Percentiles rank a stretch among this genome's conserved stretches.
Conservation (phyloP, 2,113 vertebrate genomes). For the Podiceps cristatus region DNA sequence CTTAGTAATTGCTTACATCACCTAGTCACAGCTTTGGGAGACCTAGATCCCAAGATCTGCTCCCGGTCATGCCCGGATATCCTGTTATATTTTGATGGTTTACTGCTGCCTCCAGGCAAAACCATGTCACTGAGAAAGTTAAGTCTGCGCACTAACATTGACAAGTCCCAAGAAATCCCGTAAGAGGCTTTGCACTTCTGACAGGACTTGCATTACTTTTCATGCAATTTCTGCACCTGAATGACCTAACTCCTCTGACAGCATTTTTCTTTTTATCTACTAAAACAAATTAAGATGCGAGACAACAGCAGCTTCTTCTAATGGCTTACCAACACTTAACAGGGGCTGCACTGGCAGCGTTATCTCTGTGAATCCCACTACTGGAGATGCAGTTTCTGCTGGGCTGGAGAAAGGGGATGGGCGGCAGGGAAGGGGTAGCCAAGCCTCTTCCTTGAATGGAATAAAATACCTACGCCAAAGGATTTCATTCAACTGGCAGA, state of each 20-base stretch:
- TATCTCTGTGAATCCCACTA: background rate
- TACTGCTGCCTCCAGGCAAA: constrained; percentile 30
- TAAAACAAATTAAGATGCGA: background rate
- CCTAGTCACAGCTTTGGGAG: background rate
- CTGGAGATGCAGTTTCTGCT: background rate
- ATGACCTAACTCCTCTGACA: background rate
- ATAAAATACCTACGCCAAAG: background rate
- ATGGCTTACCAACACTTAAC: background rate
- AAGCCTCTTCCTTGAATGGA: background rate
- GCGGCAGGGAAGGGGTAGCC: background rate
- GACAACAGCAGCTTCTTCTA: background rate
- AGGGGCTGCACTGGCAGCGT: background rate
- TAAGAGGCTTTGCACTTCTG: background rate
- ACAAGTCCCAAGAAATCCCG: background rate
- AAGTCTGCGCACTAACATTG: background rate
- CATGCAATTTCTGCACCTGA: background rate
- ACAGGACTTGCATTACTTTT: background rate
- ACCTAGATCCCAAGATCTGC: background rate
- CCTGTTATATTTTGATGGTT: constrained; percentile 1
- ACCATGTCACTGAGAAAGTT: background rate
- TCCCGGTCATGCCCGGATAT: background rate
- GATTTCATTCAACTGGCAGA: constrained; percentile 32
- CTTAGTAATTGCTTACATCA: background rate
- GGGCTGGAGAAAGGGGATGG: background rate
- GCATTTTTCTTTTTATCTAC: background rate